Percentiles rank a stretch among this genome's conserved stretches.
Conservation (phyloP, 2,113 vertebrate species). For the Symphodus melops region DNA sequence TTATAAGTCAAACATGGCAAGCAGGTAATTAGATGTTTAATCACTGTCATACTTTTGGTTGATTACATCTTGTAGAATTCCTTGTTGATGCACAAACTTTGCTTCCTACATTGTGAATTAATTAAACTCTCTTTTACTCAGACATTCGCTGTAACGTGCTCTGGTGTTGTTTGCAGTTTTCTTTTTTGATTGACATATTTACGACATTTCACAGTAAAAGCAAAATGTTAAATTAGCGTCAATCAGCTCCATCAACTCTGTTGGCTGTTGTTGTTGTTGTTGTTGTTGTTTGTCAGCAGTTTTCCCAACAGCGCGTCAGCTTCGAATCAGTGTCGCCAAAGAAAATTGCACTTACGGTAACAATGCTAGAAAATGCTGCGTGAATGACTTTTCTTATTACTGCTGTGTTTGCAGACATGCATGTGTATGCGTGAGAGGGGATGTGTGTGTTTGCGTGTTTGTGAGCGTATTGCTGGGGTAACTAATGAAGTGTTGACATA, state of each 20-base stretch:
- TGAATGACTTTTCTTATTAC: conserved; percentile 14
- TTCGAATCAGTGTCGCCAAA: conserved; percentile 21
- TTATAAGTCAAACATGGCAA: background rate
- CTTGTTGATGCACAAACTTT: background rate
- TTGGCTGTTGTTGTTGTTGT: background rate
- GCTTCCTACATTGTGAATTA: conserved; percentile 15
- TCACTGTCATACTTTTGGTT: conserved; percentile 3
- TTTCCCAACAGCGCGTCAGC: conserved; percentile 18
- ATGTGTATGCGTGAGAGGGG: background rate
- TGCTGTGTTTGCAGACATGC: conserved; percentile 4
- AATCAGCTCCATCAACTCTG: background rate
- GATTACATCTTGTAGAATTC: background rate
- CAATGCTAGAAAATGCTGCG: conserved; percentile 9
- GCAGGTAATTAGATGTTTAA: background rate
- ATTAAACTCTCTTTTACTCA: conserved; percentile 4
- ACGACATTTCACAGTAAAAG: background rate
- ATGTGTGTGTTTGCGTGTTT: conserved; percentile 4
- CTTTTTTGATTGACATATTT: background rate
- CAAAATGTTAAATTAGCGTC: background rate
- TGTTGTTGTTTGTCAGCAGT: conserved; percentile 24
- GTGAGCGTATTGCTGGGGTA: conserved; percentile 57
- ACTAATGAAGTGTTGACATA: conserved; percentile 83
- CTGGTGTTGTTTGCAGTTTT: background rate
- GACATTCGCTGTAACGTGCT: background rate
- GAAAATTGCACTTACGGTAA: conserved; percentile 15